Evolutionary conservation across 2,113 vertebrate species (phyloP), one percentile per base, ranked within the genome.

Genomic region (Rallus limicola): DNA sequence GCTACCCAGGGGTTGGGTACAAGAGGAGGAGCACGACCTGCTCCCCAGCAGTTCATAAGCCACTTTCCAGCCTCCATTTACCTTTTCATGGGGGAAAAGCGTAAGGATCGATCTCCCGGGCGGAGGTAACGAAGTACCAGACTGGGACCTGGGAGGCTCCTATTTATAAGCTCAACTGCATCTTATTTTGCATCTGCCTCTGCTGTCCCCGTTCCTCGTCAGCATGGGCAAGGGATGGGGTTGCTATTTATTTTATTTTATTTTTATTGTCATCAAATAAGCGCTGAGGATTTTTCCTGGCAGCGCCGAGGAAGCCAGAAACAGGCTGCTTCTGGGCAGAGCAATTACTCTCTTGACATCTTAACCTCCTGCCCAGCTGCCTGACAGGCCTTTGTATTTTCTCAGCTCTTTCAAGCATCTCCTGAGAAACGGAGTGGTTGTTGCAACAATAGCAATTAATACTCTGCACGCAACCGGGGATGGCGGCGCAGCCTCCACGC

Each of bases 331-430:
- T 96, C 96, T 96, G 96, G 92, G 96, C 5, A 97, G 87, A 88
- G 90, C 97, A 96, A 96, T 97, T 97, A 96, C 90, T 94, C 88
- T 91, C 71, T 42, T 92, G 94, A 92, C 94, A 96, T 96, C 82
- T 84, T 91, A 63, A 91, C 93, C 89, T 93, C 92, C 94, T 3
- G 77, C 86, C 92, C 71, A 1, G 52, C 90, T 82, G 86, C 82
- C 86, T 70, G 65, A 83, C 89, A 83, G 86, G 21, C 84, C 94
- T 85, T 88, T 62, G 88, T 90, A 55, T 94, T 95, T 92, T 76
- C 95, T 93, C 82, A 15, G 90, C 82, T 92, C 85, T 88, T 60
- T 70, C 87, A 77, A 68, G 92, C 90, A 88, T 87, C 93, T 86
- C 95, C 81, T 0, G 2, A 97, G 94, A 86, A 95, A 84, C 91